These are phyloP conservation scores for Telmatherina bonti DNA, from an alignment of 2,797 vertebrate species.

Conservation along the genomic window DNA sequence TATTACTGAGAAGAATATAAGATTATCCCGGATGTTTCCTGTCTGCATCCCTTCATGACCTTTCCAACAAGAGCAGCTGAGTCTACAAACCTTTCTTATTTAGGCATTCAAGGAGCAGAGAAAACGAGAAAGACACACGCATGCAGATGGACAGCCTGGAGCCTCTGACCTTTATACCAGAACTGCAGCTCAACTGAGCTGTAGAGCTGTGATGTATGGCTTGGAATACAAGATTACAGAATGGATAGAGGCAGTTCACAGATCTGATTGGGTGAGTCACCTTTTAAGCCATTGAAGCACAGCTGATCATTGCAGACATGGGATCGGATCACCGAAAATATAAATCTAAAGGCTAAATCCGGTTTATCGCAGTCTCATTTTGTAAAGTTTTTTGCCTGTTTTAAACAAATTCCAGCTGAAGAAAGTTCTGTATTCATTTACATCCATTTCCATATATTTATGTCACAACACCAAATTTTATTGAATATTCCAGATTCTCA, in stretches of 20 bases:
- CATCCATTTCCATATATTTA: no score
- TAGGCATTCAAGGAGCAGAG: constrained; percentile 74
- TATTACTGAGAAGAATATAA: constrained; percentile 57
- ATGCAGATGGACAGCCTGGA: constrained; percentile 75
- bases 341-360: constrained; percentile 24
- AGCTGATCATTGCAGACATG: constrained; percentile 34
- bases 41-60: constrained; percentile 65
- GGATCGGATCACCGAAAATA: constrained; percentile 24
- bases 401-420: neutral
- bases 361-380: neutral
- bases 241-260: constrained; percentile 38
- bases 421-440: neutral
- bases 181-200: constrained; percentile 69
- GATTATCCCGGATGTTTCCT: constrained; percentile 58
- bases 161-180: constrained; percentile 78
- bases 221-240: constrained; percentile 63
- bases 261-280: constrained; percentile 59
- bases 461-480: no score
- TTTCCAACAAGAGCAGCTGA: constrained; percentile 72
- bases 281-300: constrained; percentile 37
- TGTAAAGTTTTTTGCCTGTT: neutral
- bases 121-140: constrained; percentile 63
- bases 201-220: constrained; percentile 67
- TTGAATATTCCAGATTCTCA: no score
- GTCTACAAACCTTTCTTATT: constrained; percentile 77